Conservation (phyloP, 2,797 vertebrate genomes). For the Xenops minutus region DNA sequence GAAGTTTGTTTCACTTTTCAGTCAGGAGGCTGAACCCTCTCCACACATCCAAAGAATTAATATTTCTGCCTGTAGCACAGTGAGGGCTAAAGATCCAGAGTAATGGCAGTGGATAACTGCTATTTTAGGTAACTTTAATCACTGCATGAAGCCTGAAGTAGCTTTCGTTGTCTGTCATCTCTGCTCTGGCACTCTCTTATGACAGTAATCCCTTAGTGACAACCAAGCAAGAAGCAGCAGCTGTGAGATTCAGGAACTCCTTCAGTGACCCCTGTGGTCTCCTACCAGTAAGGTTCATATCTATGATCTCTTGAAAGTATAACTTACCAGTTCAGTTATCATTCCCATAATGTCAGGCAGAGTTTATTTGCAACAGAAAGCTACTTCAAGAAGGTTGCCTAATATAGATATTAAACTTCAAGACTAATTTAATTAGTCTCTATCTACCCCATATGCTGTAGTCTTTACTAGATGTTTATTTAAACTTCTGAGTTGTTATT, state of each 20-base stretch:
- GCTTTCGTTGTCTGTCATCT: neutral
- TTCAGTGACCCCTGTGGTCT: neutral
- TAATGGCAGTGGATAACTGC: neutral
- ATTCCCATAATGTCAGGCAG: neutral
- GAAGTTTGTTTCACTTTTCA: neutral
- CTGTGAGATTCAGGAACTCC: neutral
- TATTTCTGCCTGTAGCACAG: neutral
- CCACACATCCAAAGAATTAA: neutral
- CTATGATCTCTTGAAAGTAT: neutral
- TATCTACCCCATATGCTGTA: neutral
- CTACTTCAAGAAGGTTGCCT: neutral
- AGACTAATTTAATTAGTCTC: conserved; percentile 15
- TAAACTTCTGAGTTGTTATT: conserved; percentile 18
- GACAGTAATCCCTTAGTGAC: neutral
- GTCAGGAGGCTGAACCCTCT: neutral
- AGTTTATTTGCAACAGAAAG: neutral
- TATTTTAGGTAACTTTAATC: neutral
- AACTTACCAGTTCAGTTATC: neutral
- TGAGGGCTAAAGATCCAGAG: neutral
- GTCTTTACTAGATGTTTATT: neutral
- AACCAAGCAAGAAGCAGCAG: neutral
- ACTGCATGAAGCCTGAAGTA: neutral
- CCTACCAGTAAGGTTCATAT: neutral
- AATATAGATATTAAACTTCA: neutral
- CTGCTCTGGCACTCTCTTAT: neutral